Evolutionary conservation across 2,888 invertebrate species (phyloP).

Genomic region (Proisotoma minuta): DNA sequence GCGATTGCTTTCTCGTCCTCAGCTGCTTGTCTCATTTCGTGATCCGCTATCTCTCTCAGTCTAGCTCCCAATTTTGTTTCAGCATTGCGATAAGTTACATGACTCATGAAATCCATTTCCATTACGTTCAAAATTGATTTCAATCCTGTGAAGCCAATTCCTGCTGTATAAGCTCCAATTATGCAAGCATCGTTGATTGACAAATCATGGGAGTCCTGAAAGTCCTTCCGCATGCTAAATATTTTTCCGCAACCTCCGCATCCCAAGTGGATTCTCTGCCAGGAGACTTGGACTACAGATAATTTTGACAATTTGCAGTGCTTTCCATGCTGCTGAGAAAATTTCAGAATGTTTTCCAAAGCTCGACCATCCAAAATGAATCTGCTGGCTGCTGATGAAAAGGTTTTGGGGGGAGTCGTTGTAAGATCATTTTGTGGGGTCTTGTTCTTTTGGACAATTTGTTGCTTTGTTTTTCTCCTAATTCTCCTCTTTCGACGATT

Average conservation of each 20-base stretch:
- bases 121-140: constrained; percentile 1
- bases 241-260: not conserved
- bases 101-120: not conserved
- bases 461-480: too few relatives aligned
- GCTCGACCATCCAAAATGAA: too few relatives aligned
- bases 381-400: too few relatives aligned
- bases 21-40: constrained; percentile 43
- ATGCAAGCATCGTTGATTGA: not conserved
- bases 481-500: too few relatives aligned
- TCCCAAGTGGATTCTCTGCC: not conserved
- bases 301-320: not conserved
- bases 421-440: too few relatives aligned
- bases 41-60: constrained; percentile 51
- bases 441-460: too few relatives aligned
- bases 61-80: not conserved
- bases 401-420: too few relatives aligned
- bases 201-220: not conserved
- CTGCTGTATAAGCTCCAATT: not conserved
- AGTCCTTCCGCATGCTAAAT: not conserved
- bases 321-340: not conserved
- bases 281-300: not conserved
- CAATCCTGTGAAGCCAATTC: constrained; percentile 5
- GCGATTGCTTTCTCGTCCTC: constrained; percentile 16
- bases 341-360: not conserved
- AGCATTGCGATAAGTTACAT: not conserved